Evolutionary conservation across 2,888 invertebrate genomes (phyloP).

Genomic region (Sialis fuliginosa): DNA sequence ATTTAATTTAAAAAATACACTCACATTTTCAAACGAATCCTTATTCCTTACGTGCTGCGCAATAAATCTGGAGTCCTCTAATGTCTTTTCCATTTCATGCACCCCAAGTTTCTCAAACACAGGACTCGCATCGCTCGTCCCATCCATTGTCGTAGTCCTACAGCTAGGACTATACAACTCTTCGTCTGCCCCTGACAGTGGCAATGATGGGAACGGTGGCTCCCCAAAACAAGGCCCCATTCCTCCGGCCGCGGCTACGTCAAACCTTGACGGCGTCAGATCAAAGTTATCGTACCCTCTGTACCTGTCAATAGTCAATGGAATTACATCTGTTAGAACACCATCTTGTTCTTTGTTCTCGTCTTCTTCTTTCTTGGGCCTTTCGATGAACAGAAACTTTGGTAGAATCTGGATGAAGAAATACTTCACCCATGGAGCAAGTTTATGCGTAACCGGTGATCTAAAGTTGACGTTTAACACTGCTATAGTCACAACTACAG

Average conservation of each 20-base stretch:
- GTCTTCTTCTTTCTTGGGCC: conserved; percentile 61
- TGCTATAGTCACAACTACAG: conserved; percentile 84
- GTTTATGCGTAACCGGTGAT: conserved; percentile 81
- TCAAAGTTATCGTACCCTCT: conserved; percentile 54
- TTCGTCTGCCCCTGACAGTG: conserved; percentile 61
- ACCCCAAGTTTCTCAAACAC: conserved; percentile 67
- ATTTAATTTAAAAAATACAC: conserved; percentile 21
- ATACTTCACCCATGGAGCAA: conserved; percentile 80
- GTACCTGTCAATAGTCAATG: conserved; percentile 46
- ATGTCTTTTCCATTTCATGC: conserved; percentile 79
- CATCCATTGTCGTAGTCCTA: conserved; percentile 29
- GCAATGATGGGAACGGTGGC: conserved; percentile 47
- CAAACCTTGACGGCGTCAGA: conserved; percentile 35
- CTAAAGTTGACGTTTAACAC: conserved; percentile 87
- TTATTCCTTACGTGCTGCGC: conserved; percentile 91
- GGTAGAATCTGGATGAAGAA: conserved; percentile 76
- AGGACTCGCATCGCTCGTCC: conserved; percentile 48
- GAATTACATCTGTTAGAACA: conserved; percentile 65
- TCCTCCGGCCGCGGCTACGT: conserved; percentile 45
- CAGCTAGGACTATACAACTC: conserved; percentile 60
- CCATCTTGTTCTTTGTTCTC: conserved; percentile 32
- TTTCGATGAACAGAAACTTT: conserved; percentile 70
- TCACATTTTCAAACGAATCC: conserved; percentile 86
- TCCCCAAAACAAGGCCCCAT: conserved; percentile 47
- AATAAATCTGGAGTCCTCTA: conserved; percentile 84